Base-by-base conservation (phyloP, 1,140 invertebrate species). In the Scaptomyza pallida region DNA sequence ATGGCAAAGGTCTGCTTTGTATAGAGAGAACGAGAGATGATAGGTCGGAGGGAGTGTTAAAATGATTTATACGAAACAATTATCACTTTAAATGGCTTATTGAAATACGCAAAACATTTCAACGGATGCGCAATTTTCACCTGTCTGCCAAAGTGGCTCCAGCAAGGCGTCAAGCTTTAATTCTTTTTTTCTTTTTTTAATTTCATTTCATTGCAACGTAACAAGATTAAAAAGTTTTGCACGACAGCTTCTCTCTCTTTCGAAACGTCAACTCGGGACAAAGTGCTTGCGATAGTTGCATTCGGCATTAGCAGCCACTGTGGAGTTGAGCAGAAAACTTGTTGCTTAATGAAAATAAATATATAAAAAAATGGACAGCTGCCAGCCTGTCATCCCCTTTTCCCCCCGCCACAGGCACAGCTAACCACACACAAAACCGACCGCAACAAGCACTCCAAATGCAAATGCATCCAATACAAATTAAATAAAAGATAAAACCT, bases 41-140 rank as follows among this genome's bases (percentile, higher is more conserved):
- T 43, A 23, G 51, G n/a, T n/a, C n/a, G 23, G 51, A 48, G 45
- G 59, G 33, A 15, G 21, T 43, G 33, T 57, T 72, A 33, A 76
- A 73, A 86, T 85, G 81, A 88, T 86, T 88, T 86, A 86, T 81
- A 62, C 74, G 54, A 81, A 86, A 86, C 74, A 86, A 86, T 88
- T 86, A 88, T 86, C 81, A 78, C 77, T 86, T 86, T 86, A 86
- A 86, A 86, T 88, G 81, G 81, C 77, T 78, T 88, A 86, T 86
- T 86, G 81, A 86, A 88, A 88, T 61, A 70, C 62, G 72, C 70
- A 77, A 67, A 82, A 81, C 70, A 88, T 81, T 71, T 75, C 44
- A 64, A 56, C 71, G 72, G 54, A 23, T 57, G 62, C 73, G 51
- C 51, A 54, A n/a, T 71, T 60, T 37, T 48, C 61, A 26, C 64